Percentiles rank a stretch among this genome's conserved stretches.
phyloP scores from a whole-genome alignment of 2,888 invertebrate species.

The Pollenia angustigena region DNA sequence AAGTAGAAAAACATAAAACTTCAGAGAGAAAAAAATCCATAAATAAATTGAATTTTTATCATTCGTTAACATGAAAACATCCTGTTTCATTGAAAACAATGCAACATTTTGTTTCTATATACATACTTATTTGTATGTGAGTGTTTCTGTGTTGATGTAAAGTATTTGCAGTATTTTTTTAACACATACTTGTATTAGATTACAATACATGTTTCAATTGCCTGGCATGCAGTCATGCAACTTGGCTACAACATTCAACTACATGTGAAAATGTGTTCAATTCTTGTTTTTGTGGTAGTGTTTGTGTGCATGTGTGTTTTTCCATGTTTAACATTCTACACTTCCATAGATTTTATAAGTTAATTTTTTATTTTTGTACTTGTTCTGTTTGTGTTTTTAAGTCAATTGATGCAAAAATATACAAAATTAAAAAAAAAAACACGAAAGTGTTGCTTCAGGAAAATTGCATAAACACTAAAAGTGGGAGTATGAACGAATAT shows the following conservation, averaged over 20 bases:
- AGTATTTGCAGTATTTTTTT: slow-evolving; percentile 31
- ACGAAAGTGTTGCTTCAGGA: neutral
- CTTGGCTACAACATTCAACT: neutral
- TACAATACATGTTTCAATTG: slow-evolving; percentile 58
- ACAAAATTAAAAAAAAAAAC: neutral
- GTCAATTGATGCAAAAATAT: slow-evolving; percentile 44
- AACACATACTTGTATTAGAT: slow-evolving; percentile 49
- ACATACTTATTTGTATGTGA: neutral
- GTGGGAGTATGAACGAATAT: no score
- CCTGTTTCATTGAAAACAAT: slow-evolving; percentile 43
- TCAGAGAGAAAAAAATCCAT: slow-evolving; percentile 1
- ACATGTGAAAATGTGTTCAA: neutral
- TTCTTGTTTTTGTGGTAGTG: neutral
- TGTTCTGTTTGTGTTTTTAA: slow-evolving; percentile 1
- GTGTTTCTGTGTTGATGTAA: neutral
- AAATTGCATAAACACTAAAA: no score
- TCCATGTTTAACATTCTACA: slow-evolving; percentile 17
- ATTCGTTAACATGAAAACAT: slow-evolving; percentile 51
- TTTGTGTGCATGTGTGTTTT: neutral
- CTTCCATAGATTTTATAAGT: slow-evolving; percentile 18
- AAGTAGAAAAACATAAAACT: neutral
- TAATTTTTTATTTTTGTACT: neutral
- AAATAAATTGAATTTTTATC: slow-evolving; percentile 60
- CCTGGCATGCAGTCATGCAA: neutral
- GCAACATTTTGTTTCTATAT: slow-evolving; percentile 24